A percentile compares a stretch with the other conserved stretches of the same genome.
Evolutionary conservation across 2,888 invertebrate genomes (phyloP).

Genomic region (Sicus ferrugineus): DNA sequence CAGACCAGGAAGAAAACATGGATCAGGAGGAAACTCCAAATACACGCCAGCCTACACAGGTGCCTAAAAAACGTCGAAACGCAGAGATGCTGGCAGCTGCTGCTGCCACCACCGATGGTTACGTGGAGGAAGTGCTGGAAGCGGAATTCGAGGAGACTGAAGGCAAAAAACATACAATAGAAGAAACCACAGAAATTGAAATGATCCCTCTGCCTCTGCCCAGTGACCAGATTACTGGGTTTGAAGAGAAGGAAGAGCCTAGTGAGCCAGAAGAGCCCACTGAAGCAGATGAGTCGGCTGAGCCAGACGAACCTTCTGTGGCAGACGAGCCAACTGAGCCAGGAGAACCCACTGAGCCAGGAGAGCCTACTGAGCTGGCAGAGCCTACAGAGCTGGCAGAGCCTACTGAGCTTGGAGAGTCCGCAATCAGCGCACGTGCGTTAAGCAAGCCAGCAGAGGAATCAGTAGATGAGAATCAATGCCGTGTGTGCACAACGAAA

Average conservation of each 20-base stretch:
- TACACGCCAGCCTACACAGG: constrained; percentile 37
- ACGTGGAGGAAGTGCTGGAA: constrained; percentile 22
- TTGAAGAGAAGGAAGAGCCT: too few relatives aligned
- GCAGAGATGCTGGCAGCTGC: constrained; percentile 17
- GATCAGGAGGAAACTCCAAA: constrained; percentile 27
- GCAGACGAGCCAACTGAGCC: background rate
- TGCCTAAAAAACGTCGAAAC: constrained; percentile 44
- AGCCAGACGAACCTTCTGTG: too few relatives aligned
- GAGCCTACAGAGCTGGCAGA: too few relatives aligned
- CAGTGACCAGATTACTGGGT: too few relatives aligned
- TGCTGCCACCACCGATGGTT: constrained; percentile 32
- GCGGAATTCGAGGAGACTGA: constrained; percentile 30
- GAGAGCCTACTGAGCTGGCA: too few relatives aligned
- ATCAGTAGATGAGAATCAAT: constrained; percentile 58
- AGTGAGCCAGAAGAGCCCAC: too few relatives aligned
- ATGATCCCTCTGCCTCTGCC: too few relatives aligned
- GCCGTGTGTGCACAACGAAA: constrained; percentile 60
- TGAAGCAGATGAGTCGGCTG: too few relatives aligned
- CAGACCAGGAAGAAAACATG: constrained; percentile 28
- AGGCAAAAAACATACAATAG: constrained; percentile 6
- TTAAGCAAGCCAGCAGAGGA: constrained; percentile 41
- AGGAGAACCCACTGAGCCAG: too few relatives aligned
- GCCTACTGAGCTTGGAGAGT: background rate
- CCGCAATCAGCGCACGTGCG: constrained; percentile 39
- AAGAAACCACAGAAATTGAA: background rate